Base-by-base conservation (phyloP, 2,797 vertebrate species). In the Phataginus tricuspis region DNA sequence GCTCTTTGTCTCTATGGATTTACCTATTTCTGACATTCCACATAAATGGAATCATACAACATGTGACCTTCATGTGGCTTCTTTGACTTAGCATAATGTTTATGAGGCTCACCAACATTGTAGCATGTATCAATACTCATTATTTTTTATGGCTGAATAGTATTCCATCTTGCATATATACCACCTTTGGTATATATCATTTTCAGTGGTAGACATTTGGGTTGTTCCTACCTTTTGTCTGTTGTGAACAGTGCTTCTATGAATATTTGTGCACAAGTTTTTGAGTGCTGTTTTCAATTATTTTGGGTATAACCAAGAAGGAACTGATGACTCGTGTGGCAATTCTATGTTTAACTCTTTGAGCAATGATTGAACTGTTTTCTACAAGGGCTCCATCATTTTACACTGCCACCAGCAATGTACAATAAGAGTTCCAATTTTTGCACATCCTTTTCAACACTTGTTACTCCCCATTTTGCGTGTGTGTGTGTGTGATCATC, bases 291-390 rank as follows among this genome's bases (percentile, higher is more conserved):
- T 61, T 94, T 86, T 71, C 31, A 72, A 21, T 53, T 86, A 21
- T 85, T 96, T 88, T 2, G 18, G 51, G 9, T 86, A 64, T 53
- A 91, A 55, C 29, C 66, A 86, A 53, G 49, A 59, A 29, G 19
- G 16, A 80, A 72, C 34, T 79, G 16, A 51, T 37, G 29, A 39
- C 18, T 74, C 29, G 74, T 21, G 39, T n/a, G 21, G 1, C 66
- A 79, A 90, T 37, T 93, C 64, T 51, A 72, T 61, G 16, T 49
- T 88, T 88, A 91, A 74, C 51, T 74, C 83, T 68, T 68, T 79
- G 78, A 85, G 74, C 37, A 91, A 55, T 27, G 4, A 37, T 49
- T 7, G 51, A 59, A 68, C 18, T 90, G 12, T 87, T 86, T 78
- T 75, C 21, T 37, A 75, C 45, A 25, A 37, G 61, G 64, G 18